A percentile compares a stretch with the other conserved stretches of the same genome.
phyloP scores from a whole-genome alignment of 2,888 invertebrate species.

The Drosophila maculinotata region DNA sequence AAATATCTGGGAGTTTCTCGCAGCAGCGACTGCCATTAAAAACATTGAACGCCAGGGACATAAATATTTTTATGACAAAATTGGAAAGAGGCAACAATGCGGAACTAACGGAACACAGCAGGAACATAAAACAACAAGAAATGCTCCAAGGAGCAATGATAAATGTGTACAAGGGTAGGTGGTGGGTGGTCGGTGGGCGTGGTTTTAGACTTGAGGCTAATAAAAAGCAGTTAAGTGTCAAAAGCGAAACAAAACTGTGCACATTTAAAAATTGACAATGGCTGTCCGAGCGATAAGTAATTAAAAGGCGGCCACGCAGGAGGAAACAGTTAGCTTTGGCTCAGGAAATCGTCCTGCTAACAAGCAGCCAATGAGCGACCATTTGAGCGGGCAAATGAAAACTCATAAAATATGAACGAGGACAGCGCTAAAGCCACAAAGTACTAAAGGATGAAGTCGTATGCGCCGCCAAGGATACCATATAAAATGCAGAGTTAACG shows the following conservation, averaged over 20 bases:
- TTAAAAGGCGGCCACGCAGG: conserved; percentile 46
- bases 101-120: conserved; percentile 42
- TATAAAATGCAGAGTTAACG: conserved; percentile 50
- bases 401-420: conserved; percentile 56
- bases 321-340: neutral
- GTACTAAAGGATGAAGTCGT: conserved; percentile 30
- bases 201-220: conserved; percentile 37
- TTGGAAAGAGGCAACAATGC: conserved; percentile 45
- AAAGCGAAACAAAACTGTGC: conserved; percentile 47
- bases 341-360: conserved; percentile 44
- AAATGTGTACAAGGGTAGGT: conserved; percentile 18
- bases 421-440: conserved; percentile 30
- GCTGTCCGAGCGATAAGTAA: conserved; percentile 66
- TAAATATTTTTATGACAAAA: conserved; percentile 71
- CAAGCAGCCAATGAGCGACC: conserved; percentile 53
- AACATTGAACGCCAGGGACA: conserved; percentile 54
- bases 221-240: conserved; percentile 69
- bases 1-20: conserved; percentile 43
- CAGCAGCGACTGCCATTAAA: conserved; percentile 38
- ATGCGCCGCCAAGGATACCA: conserved; percentile 31
- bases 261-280: conserved; percentile 71
- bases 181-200: conserved; percentile 16
- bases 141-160: conserved; percentile 32
- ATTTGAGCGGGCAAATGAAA: conserved; percentile 57
- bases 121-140: conserved; percentile 37